Evolutionary conservation across 35 echinoderm and acorn worm species (phyloP).

Genomic region (Apostichopus japonicus): DNA sequence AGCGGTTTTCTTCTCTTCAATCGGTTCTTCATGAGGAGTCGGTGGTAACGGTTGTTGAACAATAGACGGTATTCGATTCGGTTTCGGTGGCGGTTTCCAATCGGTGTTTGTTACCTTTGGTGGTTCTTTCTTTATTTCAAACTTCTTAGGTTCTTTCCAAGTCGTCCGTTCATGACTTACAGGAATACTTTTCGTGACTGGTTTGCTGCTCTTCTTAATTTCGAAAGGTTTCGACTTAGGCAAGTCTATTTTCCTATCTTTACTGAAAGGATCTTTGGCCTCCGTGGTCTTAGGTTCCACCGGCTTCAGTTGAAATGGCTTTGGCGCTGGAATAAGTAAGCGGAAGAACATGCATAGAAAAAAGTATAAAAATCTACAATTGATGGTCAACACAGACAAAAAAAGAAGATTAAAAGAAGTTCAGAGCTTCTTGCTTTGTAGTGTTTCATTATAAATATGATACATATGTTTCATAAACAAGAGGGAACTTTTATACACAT

Average conservation of each 20-base stretch:
- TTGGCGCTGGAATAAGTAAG: slow-evolving; percentile 62
- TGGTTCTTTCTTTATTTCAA: slow-evolving; percentile 64
- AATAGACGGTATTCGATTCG: slow-evolving; percentile 24
- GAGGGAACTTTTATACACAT: no score
- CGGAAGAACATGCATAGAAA: no score
- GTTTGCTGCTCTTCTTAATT: slow-evolving; percentile 73
- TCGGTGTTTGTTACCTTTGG: slow-evolving; percentile 42
- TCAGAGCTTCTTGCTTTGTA: no score
- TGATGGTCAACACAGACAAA: no score
- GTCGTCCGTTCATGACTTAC: slow-evolving; percentile 29
- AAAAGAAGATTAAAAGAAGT: no score
- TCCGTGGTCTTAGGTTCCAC: slow-evolving; percentile 53
- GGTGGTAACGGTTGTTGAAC: slow-evolving; percentile 8
- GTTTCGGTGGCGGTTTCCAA: slow-evolving; percentile 73
- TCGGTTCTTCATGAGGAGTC: background rate
- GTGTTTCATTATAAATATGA: no score
- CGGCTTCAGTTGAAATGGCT: slow-evolving; percentile 75
- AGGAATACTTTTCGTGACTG: slow-evolving; percentile 55
- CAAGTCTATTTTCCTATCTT: slow-evolving; percentile 66
- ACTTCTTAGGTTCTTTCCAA: slow-evolving; percentile 81
- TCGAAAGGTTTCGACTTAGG: slow-evolving; percentile 74
- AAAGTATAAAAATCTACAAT: no score
- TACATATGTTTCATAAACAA: no score
- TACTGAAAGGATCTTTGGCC: slow-evolving; percentile 71
- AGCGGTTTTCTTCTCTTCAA: background rate